Evolutionary conservation across 2,888 invertebrate genomes (phyloP), one percentile per base, ranked within the genome.

Genomic region (Lithophane leautieri): DNA sequence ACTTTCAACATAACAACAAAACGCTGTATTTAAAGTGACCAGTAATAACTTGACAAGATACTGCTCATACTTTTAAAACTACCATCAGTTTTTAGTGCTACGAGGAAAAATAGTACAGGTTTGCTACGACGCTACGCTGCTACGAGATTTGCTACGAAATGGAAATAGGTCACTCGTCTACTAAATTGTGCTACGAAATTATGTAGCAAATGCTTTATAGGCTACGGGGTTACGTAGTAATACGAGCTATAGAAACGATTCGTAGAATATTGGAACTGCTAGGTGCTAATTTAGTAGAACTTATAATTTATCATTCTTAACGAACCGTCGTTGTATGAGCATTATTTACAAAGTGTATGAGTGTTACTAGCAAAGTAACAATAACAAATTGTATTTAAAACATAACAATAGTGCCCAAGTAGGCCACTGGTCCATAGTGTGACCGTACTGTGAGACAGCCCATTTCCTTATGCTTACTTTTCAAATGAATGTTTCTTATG

Each of bases 331-430:
- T 9, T n/a, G 7, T 28, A 63, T 28, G 1, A 14, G n/a, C 7
- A 44, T 44, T 52, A 19, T 28, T 77, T 8, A 34, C 25, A 34
- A 54, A 78, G 1, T 54, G 0, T 2, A 54, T 22, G 12, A 60
- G 14, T 80, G 22, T 40, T 56, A 34, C 47, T 34, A n/a, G 52
- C 56, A 63, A 42, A 50, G 1, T 73, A 25, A 74, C 81, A 52
- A 72, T 34, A n/a, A 44, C 12, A 19, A 42, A 63, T 65, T 14
- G 71, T 71, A 58, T 68, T 70, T 62, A 50, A 63, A 63, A 61
- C 6, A 68, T 60, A 65, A 83, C 83, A 83, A 82, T 85, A 71
- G 70, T 85, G 78, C 56, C 77, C 82, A 85, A 73, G 73, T 82
- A 68, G 50, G 62, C 2, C 65, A 68, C 60, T 60, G 40, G 63